phyloP scores from a whole-genome alignment of 2,797 vertebrate species.

The Danio choprae region DNA sequence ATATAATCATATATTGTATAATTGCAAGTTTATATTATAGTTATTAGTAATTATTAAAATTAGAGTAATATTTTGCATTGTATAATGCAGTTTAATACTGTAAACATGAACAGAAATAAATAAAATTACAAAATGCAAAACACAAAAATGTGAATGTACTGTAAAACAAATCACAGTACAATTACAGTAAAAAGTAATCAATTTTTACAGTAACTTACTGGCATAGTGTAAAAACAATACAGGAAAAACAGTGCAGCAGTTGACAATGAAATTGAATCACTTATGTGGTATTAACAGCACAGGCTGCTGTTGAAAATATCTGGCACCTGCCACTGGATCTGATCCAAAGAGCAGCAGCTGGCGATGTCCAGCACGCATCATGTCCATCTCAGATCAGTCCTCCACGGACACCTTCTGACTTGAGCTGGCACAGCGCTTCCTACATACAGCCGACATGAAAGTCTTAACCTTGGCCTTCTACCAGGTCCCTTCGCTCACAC shows the following conservation, averaged over 20 bases:
- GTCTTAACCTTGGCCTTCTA: conserved; percentile 67
- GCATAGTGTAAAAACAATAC: no score
- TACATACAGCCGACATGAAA: conserved; percentile 72
- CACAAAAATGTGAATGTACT: no score
- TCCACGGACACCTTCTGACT: conserved; percentile 60
- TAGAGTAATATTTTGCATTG: no score
- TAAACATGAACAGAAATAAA: no score
- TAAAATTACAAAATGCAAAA: no score
- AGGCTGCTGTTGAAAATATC: conserved; percentile 55
- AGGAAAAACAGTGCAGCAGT: conserved; percentile 6
- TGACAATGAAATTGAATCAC: conserved; percentile 7
- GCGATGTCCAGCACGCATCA: conserved; percentile 52
- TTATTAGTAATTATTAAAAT: no score
- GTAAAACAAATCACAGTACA: no score
- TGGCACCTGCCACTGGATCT: conserved; percentile 69
- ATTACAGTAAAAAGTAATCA: no score
- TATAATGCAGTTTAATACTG: no score
- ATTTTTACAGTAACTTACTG: no score
- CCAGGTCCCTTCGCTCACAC: conserved; percentile 64
- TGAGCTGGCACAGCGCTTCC: conserved; percentile 67
- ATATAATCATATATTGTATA: no score
- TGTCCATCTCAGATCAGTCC: conserved; percentile 45
- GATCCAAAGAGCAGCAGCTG: conserved; percentile 71
- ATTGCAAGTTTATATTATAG: no score
- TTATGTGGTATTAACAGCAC: conserved; percentile 49